phyloP scores from a whole-genome alignment of 1,140 invertebrate genomes.

The Leptinotarsa lineolata region DNA sequence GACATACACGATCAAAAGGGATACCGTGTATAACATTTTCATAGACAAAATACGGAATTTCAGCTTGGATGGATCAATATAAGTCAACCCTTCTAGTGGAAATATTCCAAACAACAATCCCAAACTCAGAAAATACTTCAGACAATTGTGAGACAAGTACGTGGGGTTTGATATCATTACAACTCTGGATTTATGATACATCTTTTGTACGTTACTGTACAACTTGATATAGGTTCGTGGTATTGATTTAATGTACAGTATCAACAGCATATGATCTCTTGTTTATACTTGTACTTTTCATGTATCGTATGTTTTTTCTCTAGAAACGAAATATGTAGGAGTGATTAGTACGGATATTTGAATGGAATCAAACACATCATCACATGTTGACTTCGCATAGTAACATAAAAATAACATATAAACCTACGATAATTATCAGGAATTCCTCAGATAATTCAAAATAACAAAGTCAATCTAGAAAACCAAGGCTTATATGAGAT shows the following conservation, averaged over 20 bases:
- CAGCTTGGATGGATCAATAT: neutral
- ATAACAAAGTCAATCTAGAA: too few relatives aligned
- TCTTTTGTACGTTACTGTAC: neutral
- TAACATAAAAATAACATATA: too few relatives aligned
- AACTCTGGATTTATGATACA: neutral
- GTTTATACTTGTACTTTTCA: neutral
- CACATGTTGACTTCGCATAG: too few relatives aligned
- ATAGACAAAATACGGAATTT: neutral
- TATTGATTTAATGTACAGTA: neutral
- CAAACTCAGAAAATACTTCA: conserved; percentile 10
- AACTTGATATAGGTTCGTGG: neutral
- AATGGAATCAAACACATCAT: too few relatives aligned
- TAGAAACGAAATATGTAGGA: too few relatives aligned
- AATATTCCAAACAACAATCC: neutral
- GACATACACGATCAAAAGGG: neutral
- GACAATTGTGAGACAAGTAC: neutral
- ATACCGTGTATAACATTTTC: neutral
- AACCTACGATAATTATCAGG: too few relatives aligned
- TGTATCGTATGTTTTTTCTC: too few relatives aligned
- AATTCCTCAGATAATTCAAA: too few relatives aligned
- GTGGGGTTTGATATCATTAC: neutral
- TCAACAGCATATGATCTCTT: neutral
- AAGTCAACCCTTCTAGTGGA: conserved; percentile 5
- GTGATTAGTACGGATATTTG: too few relatives aligned
- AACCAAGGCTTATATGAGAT: too few relatives aligned